phyloP scores from a whole-genome alignment of 2,888 invertebrate genomes.

The Dynastes maya region DNA sequence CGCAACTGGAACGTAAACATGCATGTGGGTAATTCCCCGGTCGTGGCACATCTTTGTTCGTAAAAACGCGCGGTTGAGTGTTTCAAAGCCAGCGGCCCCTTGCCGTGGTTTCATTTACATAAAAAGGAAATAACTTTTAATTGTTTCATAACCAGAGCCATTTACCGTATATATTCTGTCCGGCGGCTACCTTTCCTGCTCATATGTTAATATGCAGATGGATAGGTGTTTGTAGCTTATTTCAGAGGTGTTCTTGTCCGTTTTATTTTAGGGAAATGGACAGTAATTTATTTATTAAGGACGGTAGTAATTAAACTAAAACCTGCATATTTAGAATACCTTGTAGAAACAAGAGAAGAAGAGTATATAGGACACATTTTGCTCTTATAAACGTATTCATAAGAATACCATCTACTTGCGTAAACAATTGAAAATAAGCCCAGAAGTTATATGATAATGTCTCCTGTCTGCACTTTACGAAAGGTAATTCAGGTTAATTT shows the following conservation, averaged over 20 bases:
- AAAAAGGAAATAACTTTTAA: conserved; percentile 64
- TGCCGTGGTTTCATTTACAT: conserved; percentile 61
- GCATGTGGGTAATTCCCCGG: conserved; percentile 36
- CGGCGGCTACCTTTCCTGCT: conserved; percentile 23
- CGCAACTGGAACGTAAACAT: conserved; percentile 30
- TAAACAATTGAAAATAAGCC: background rate
- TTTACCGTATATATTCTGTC: conserved; percentile 52
- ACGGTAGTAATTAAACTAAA: background rate
- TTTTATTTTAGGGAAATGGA: background rate
- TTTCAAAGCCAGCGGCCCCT: conserved; percentile 59
- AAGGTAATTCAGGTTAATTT: background rate
- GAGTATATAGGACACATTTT: background rate
- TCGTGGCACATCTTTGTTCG: conserved; percentile 33
- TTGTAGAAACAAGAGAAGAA: background rate
- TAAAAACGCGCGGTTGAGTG: conserved; percentile 52
- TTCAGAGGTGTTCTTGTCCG: background rate
- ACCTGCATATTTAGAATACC: background rate
- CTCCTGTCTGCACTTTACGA: background rate
- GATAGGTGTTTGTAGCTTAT: background rate
- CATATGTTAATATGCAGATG: conserved; percentile 14
- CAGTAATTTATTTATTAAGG: background rate
- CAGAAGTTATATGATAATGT: background rate
- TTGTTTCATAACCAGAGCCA: conserved; percentile 60
- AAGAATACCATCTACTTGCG: background rate
- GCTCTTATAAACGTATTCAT: background rate